Base-by-base conservation (phyloP, 2,888 invertebrate genomes). In the Melanophora roralis region DNA sequence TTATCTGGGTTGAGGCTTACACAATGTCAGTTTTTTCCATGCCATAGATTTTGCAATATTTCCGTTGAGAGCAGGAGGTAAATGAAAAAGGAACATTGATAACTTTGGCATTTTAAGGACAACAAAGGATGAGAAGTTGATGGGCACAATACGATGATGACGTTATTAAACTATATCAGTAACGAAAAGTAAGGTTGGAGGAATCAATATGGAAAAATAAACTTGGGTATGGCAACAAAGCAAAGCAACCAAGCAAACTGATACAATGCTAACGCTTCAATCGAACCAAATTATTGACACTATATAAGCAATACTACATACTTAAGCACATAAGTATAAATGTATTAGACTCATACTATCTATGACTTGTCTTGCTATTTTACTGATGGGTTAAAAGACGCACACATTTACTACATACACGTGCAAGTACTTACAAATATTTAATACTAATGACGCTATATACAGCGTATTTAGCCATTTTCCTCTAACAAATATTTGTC, bases 241-340 rank as follows among this genome's bases (percentile, higher is more conserved):
- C 23, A 64, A 64, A 49, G 21, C 47, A 64, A 47, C 36, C 60
- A 62, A 16, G 55, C 45, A 57, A 59, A 74, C 21, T 59, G 59
- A 51, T 51, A 74, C 49, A 65, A 74, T 57, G 34, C 53, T 51
- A 64, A 67, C 43, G 74, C 74, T 65, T 69, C 76, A 78, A 77
- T 82, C 62, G 73, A 81, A 84, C 82, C 84, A 84, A 86, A 85
- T 86, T 86, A 86, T 85, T 84, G 85, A 84, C 86, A 85, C 82
- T 78, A 75, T 81, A 60, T 81, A 65, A 64, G 69, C 72, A 74
- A 68, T 55, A 73, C 40, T 51, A 40, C 40, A 60, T 21, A 14
- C 51, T 77, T 73, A 78, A 69, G 53, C 3, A 27, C 27, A 6
- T 27, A 27, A 40, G 27, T 32, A 51, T 21, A 14, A 45, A 75